Evolutionary conservation across 2,113 vertebrate genomes (phyloP), one percentile per base, ranked within the genome.

Genomic region (Oxyura jamaicensis): DNA sequence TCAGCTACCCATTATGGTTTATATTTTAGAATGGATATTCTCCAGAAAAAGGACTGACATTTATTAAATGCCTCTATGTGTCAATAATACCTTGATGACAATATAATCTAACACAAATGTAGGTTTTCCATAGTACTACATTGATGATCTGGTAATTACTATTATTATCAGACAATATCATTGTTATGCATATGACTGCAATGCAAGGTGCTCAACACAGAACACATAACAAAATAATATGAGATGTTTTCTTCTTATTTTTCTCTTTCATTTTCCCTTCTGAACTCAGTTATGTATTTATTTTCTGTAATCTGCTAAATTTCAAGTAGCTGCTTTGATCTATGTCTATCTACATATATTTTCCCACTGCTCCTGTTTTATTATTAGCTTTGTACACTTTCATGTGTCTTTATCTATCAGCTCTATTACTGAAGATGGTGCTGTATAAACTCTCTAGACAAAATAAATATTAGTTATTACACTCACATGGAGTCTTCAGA

Each of bases 311-410:
- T 85, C 81, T 86, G 41, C 78, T 69, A 77, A 87, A 91, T 93
- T 97, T 94, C 83, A 92, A 90, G 42, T 53, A 79, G 29, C 31
- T 93, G 59, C 91, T 97, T 96, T 96, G 92, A 94, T 95, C 86
- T 88, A 46, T 84, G 73, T 50, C 86, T 88, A 85, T 83, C 79
- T 84, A 81, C 81, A 74, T 58, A 62, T 6, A 91, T 91, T 95
- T 95, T 87, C 93, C 90, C 83, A 83, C 58, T 87, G 81, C 85
- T 94, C 80, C 72, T 87, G 52, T 90, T 95, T 97, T 88, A 95
- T 95, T 96, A 92, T 96, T 96, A 94, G 90, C 74, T 93, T 93
- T 91, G 48, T 89, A 91, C 1, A 18, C 80, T 93, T 94, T 88
- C 60, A 93, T 93, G 88, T 95, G 92, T 92, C 90, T 93, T 74